These are phyloP conservation scores for Neoaliturus tenellus DNA, from an alignment of 2,888 invertebrate genomes.

Conservation along the genomic window DNA sequence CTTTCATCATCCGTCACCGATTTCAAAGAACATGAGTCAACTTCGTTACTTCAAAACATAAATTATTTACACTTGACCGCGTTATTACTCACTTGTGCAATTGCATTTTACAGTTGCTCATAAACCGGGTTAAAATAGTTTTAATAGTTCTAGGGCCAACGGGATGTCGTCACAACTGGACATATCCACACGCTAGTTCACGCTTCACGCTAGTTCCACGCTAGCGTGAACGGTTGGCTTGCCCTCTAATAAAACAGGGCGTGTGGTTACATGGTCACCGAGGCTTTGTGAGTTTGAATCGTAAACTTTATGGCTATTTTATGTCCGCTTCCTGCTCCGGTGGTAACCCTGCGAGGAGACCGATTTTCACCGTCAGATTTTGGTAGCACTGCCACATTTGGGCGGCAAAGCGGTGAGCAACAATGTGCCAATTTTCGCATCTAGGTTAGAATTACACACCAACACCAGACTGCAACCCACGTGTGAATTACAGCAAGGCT, in stretches of 20 bases:
- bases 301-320: conserved; percentile 30
- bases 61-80: background rate
- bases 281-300: conserved; percentile 22
- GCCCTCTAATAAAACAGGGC: too few relatives aligned
- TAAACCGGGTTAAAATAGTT: background rate
- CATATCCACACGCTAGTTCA: background rate
- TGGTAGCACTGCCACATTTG: too few relatives aligned
- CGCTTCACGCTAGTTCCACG: background rate
- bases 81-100: background rate
- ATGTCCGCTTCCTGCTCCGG: conserved; percentile 8
- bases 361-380: too few relatives aligned
- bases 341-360: background rate
- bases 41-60: background rate
- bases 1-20: too few relatives aligned
- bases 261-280: conserved; percentile 5
- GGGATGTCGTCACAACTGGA: background rate
- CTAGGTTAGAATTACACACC: background rate
- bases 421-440: background rate
- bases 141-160: background rate
- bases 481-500: background rate
- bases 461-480: background rate
- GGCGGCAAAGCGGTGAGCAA: too few relatives aligned
- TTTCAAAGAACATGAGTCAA: too few relatives aligned
- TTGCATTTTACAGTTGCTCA: background rate
- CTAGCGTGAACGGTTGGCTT: background rate